Evolutionary conservation across 1,140 invertebrate genomes (phyloP).

Genomic region (Atta colombica): DNA sequence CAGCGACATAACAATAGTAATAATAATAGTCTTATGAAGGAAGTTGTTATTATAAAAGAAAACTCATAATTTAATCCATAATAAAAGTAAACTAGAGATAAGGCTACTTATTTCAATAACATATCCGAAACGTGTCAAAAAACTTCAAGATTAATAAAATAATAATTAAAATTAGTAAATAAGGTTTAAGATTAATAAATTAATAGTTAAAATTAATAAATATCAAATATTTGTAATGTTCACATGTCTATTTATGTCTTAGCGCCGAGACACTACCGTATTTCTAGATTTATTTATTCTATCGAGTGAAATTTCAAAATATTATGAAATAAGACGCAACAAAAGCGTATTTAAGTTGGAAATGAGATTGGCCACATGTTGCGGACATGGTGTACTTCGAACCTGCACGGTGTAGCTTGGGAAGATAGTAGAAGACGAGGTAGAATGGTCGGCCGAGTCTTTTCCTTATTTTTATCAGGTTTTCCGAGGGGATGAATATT

Average conservation of each 20-base stretch:
- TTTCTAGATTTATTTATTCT: not conserved
- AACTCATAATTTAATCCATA: slow-evolving; percentile 4
- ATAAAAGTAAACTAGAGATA: not conserved
- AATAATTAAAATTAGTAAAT: not conserved
- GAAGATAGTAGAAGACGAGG: slow-evolving; percentile 46
- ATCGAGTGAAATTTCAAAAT: not conserved
- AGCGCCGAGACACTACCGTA: too few species aligned
- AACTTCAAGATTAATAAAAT: not conserved
- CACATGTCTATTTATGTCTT: not conserved
- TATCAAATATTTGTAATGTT: not conserved
- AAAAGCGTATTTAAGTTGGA: slow-evolving; percentile 4
- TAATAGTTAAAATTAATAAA: not conserved
- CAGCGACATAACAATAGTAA: not conserved
- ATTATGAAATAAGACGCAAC: not conserved
- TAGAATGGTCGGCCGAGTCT: slow-evolving; percentile 62
- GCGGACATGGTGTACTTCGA: slow-evolving; percentile 48
- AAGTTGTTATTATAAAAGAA: not conserved
- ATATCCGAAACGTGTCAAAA: not conserved
- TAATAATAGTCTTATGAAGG: not conserved
- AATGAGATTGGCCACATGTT: slow-evolving; percentile 70
- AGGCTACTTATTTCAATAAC: not conserved
- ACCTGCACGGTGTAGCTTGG: slow-evolving; percentile 62
- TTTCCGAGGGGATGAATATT: slow-evolving; percentile 85
- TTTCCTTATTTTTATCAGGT: slow-evolving; percentile 84
- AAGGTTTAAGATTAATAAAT: not conserved